Evolutionary conservation across 2,888 invertebrate genomes (phyloP).

Genomic region (Acanthoscelides obtectus): DNA sequence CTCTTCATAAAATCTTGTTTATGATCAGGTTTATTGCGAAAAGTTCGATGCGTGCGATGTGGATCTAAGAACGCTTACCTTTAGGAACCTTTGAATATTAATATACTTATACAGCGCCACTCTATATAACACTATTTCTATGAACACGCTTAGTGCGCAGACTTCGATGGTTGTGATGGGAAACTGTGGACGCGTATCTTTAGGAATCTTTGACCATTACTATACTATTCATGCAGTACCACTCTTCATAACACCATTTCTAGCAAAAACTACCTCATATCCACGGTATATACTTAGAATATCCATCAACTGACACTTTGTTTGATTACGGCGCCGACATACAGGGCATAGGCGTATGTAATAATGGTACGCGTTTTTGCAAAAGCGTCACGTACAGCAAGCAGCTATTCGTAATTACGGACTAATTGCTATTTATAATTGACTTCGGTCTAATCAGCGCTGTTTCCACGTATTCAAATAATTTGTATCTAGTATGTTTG

Average conservation of each 20-base stretch:
- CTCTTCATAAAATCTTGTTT: no score
- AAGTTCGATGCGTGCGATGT: no score
- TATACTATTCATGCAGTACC: not conserved
- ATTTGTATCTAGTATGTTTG: constrained; percentile 9
- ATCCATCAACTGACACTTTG: not conserved
- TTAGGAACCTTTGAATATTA: no score
- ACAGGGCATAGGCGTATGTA: not conserved
- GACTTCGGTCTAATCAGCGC: constrained; percentile 12
- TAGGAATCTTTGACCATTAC: no score
- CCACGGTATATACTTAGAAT: not conserved
- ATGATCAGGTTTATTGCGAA: no score
- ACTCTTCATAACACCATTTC: not conserved
- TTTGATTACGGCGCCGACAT: not conserved
- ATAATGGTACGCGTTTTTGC: not conserved
- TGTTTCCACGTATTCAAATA: constrained; percentile 13
- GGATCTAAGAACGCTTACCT: no score
- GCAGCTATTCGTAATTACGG: constrained; percentile 10
- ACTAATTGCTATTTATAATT: constrained; percentile 15
- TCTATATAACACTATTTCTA: no score
- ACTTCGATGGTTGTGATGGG: no score
- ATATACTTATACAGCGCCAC: no score
- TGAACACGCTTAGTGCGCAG: no score
- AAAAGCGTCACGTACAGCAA: not conserved
- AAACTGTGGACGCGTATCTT: no score
- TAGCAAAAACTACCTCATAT: not conserved